A percentile compares a stretch with the other conserved stretches of the same genome.
Conservation (phyloP, 2,797 vertebrate species). For the Podargus strigoides region DNA sequence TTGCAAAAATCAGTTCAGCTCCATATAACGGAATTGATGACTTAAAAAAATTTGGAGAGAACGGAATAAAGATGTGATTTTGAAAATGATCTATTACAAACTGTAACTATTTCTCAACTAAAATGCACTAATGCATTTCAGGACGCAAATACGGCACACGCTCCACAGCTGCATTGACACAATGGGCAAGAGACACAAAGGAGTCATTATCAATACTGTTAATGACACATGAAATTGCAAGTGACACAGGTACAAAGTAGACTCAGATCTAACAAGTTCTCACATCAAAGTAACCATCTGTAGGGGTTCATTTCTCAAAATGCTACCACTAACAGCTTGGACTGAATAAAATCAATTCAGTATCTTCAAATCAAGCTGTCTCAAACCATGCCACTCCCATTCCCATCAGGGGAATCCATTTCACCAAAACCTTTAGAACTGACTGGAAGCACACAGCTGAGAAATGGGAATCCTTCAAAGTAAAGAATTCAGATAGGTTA, state of each 20-base stretch:
- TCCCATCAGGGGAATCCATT: not conserved
- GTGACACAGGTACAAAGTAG: not conserved
- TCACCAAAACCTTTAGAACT: not conserved
- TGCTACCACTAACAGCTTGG: not conserved
- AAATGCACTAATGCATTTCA: not conserved
- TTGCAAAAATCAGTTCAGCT: not conserved
- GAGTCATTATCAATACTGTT: constrained; percentile 55
- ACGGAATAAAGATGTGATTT: not conserved
- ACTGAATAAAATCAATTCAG: not conserved
- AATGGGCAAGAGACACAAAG: constrained; percentile 68
- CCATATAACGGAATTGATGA: not conserved
- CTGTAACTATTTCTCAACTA: not conserved
- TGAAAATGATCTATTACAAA: not conserved
- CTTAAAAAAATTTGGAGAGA: rapidly evolving
- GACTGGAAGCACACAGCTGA: not conserved
- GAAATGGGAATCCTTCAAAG: too few relatives aligned
- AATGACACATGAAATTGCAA: constrained; percentile 43
- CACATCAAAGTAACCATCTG: not conserved
- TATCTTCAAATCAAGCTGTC: not conserved
- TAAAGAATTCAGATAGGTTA: too few relatives aligned
- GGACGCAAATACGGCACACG: constrained; percentile 20
- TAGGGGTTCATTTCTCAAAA: not conserved
- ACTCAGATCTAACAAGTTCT: not conserved
- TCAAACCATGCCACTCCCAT: constrained; percentile 35
- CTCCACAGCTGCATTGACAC: constrained; percentile 46